phyloP scores from a whole-genome alignment of 1,140 invertebrate genomes.

The Caenorhabditis tropicalis region DNA sequence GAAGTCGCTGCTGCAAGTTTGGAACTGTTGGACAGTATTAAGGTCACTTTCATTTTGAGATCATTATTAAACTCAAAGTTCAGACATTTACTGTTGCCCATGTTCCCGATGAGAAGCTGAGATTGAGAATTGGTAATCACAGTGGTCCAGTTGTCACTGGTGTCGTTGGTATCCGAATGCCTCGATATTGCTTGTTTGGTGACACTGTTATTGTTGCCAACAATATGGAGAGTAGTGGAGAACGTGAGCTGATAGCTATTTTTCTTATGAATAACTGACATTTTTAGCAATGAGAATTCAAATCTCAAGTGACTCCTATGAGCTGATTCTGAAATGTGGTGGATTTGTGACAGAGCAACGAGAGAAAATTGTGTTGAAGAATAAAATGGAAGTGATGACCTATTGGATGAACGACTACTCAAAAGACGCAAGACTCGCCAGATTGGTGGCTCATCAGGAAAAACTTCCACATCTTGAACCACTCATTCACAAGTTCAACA shows the following conservation, averaged over 20 bases:
- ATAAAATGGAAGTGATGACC: conserved; percentile 8
- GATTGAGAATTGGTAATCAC: conserved; percentile 53
- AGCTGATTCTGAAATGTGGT: conserved; percentile 36
- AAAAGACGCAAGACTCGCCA: neutral
- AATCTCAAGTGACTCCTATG: conserved; percentile 46
- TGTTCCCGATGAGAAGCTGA: conserved; percentile 22
- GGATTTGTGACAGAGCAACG: conserved; percentile 52
- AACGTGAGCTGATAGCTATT: conserved; percentile 30
- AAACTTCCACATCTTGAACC: conserved; percentile 26
- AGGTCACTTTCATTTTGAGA: neutral
- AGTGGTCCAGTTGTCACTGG: conserved; percentile 77
- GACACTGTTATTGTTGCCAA: conserved; percentile 77
- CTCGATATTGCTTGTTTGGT: conserved; percentile 77
- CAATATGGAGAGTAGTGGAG: conserved; percentile 55
- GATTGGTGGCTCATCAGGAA: neutral
- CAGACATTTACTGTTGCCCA: conserved; percentile 44
- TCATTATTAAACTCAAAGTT: neutral
- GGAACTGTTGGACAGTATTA: conserved; percentile 50
- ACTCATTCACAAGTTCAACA: conserved; percentile 32
- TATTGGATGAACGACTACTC: conserved; percentile 46
- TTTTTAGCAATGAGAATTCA: conserved; percentile 55
- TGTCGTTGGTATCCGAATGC: conserved; percentile 79
- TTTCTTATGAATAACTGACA: neutral
- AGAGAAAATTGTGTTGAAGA: conserved; percentile 47
- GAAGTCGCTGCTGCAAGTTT: conserved; percentile 73